Base-by-base conservation (phyloP, 2,797 vertebrate genomes). In the Dipus sagitta region DNA sequence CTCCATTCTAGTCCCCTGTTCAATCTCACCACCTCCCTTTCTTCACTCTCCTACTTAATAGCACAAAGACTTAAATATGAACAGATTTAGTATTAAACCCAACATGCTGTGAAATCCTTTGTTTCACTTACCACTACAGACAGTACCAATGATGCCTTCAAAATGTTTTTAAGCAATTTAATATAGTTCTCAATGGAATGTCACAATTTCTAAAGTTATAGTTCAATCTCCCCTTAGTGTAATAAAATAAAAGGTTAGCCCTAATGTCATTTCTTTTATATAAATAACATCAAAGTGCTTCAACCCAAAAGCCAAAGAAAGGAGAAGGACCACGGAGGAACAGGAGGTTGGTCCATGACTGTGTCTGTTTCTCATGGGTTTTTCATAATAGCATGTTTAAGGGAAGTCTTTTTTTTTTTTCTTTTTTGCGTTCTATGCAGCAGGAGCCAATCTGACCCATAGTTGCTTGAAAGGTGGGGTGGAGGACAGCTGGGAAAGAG, bases 121-220 rank as follows among this genome's bases (percentile, higher is more conserved):
- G 14, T 60, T 42, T 4, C 10, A 47, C 94, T 94, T 95, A 90
- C 91, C 88, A 92, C 95, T 79, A 9, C 86, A 86, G 93, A 94
- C 67, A 93, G 86, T 18, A 12, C 81, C 90, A 76, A 68, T 0
- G 0, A 54, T 77, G 84, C 90, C 88, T 96, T 92, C 88, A n/a
- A 94, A 15, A 14, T 87, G 81, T 88, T 92, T 95, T 96, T 78
- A 94, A 96, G 96, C 96, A 93, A 93, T 68, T 92, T 93, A 18
- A 34, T 80, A 85, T 26, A 96, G 74, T 76, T 94, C 82, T 95
- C 88, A 72, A 90, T 3, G 95, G 81, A n/a, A 85, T 86, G 71
- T 97, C 93, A 92, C 72, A 15, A 74, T 88, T 75, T 78, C 78
- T 95, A 96, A 68, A 62, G 93, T 94, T 87, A 68, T 79, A 86